Percentiles rank a stretch among this genome's conserved stretches.
These are phyloP conservation scores for Cyphomyrus discorhynchus DNA, from an alignment of 2,113 vertebrate species.

Conservation along the genomic window DNA sequence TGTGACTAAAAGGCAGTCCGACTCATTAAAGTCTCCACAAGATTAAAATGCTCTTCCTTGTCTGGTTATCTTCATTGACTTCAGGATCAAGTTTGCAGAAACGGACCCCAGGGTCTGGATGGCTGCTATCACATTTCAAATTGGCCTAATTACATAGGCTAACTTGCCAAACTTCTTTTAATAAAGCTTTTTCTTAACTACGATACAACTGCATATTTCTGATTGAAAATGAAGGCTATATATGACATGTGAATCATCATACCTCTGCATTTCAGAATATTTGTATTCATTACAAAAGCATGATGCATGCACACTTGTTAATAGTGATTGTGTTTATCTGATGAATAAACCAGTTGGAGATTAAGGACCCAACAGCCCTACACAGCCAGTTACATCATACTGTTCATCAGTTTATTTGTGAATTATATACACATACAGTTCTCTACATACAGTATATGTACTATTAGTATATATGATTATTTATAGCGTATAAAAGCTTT, in stretches of 20 bases:
- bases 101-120: not conserved
- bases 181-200: not conserved
- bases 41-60: constrained; percentile 20
- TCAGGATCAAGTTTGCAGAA: constrained; percentile 16
- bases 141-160: not conserved
- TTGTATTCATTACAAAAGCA: not conserved
- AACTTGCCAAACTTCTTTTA: not conserved
- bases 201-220: not conserved
- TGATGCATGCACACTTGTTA: not conserved
- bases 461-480: not conserved
- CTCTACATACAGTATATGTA: not conserved
- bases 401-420: not conserved
- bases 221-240: not conserved
- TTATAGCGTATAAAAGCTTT: not conserved
- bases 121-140: constrained; percentile 5
- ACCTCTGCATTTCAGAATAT: not conserved
- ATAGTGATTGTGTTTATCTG: not conserved
- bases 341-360: not conserved
- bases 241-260: not conserved
- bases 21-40: constrained; percentile 18
- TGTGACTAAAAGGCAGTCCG: not conserved
- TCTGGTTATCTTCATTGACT: constrained; percentile 24
- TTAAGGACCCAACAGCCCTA: not conserved
- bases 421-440: not conserved
- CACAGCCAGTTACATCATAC: not conserved